Evolutionary conservation across 2,113 vertebrate species (phyloP).

Genomic region (Nyctereutes procyonoides): DNA sequence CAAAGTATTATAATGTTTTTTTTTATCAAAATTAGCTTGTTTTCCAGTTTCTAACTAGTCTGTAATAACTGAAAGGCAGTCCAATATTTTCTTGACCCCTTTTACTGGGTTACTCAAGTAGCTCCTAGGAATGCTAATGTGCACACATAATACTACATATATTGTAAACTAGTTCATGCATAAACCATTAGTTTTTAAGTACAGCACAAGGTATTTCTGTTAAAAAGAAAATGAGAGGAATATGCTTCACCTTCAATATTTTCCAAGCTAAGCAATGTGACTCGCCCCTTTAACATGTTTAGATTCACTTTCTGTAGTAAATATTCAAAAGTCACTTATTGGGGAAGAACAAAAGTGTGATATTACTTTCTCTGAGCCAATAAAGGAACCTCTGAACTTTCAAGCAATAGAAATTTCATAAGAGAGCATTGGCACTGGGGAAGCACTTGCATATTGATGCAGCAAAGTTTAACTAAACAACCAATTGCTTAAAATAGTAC

Average conservation of each 20-base stretch:
- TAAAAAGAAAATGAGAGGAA: not conserved
- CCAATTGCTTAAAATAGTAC: not conserved
- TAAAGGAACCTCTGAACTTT: not conserved
- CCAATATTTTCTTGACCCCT: not conserved
- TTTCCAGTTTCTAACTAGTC: constrained; percentile 59
- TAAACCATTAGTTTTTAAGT: not conserved
- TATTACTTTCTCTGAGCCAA: not conserved
- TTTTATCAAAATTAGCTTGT: constrained; percentile 35
- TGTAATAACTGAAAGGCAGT: not conserved
- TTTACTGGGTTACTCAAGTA: not conserved
- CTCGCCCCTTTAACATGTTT: not conserved
- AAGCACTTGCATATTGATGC: not conserved
- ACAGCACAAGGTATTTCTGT: not conserved
- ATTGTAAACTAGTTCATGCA: not conserved
- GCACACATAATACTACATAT: not conserved
- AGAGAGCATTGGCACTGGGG: not conserved
- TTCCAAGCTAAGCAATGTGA: not conserved
- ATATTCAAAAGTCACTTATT: not conserved
- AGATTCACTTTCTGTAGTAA: constrained; percentile 13
- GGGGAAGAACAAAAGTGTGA: not conserved
- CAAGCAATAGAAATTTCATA: not conserved
- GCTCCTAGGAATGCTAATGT: not conserved
- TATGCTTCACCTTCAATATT: constrained; percentile 30
- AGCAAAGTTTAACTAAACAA: constrained; percentile 20
- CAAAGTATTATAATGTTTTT: constrained; percentile 66